phyloP scores from a whole-genome alignment of 2,113 vertebrate genomes.

The Cettia cetti region DNA sequence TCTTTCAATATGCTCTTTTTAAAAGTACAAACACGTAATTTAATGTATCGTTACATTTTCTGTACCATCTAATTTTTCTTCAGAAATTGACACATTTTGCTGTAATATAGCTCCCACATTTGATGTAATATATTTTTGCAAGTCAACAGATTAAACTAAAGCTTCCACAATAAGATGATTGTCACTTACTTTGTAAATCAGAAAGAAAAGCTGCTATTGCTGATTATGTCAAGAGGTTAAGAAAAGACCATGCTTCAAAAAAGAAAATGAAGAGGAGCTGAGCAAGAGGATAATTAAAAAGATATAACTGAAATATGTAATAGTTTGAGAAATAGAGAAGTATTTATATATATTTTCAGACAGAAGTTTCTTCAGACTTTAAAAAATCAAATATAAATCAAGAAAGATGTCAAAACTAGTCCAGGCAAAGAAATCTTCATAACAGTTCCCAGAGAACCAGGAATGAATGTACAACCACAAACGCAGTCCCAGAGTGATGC shows the following conservation, averaged over 20 bases:
- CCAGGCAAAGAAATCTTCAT: neutral
- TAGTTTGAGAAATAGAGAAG: neutral
- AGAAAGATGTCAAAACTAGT: neutral
- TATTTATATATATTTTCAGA: neutral
- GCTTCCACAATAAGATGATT: neutral
- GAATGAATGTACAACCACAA: neutral
- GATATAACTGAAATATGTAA: neutral
- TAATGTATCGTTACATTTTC: neutral
- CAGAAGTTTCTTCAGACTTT: neutral
- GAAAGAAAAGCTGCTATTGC: neutral
- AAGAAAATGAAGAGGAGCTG: neutral
- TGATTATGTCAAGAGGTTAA: neutral
- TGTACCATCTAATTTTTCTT: neutral
- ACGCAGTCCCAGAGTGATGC: rapidly evolving
- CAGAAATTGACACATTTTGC: neutral
- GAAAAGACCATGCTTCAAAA: neutral
- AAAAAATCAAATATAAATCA: neutral
- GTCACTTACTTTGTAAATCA: neutral
- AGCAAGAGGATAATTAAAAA: neutral
- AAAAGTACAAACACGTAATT: neutral
- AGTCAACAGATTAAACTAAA: neutral
- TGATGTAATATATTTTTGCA: neutral
- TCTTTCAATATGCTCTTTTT: neutral
- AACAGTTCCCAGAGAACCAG: neutral
- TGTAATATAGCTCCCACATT: neutral